phyloP scores from a whole-genome alignment of 92 coral and sea anemone species.

The Paragorgia papillata region DNA sequence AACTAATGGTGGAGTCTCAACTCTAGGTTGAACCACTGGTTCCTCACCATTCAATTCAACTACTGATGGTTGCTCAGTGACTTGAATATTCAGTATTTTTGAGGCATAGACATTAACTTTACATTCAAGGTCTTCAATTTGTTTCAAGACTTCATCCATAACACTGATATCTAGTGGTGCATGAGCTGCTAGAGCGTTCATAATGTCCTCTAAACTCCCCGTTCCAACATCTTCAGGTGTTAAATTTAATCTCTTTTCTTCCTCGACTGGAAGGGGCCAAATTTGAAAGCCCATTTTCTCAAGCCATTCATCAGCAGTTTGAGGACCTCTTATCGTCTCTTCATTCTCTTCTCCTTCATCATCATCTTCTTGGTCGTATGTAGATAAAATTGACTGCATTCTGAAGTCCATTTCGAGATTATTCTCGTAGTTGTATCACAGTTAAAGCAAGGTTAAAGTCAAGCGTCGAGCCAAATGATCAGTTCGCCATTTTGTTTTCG shows the following conservation, averaged over 20 bases:
- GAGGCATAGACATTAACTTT: constrained; percentile 58
- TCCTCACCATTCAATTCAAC: constrained; percentile 70
- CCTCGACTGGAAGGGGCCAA: constrained; percentile 77
- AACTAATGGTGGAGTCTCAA: constrained; percentile 26
- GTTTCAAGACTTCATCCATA: constrained; percentile 74
- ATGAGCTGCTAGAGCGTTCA: constrained; percentile 66
- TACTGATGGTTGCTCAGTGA: constrained; percentile 57
- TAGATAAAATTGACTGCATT: constrained; percentile 73
- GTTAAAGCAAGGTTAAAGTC: too few relatives aligned
- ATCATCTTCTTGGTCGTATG: constrained; percentile 66
- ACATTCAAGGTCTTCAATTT: constrained; percentile 70
- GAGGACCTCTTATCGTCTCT: constrained; percentile 53
- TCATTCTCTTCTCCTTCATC: constrained; percentile 57
- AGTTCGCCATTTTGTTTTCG: constrained; percentile 35
- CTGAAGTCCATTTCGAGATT: constrained; percentile 67
- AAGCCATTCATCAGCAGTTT: constrained; percentile 77
- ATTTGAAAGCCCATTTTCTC: constrained; percentile 45
- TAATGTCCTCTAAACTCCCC: constrained; percentile 88
- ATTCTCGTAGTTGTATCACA: too few relatives aligned
- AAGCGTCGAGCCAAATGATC: background rate
- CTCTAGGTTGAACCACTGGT: background rate
- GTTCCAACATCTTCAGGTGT: constrained; percentile 79
- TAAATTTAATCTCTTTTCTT: constrained; percentile 56
- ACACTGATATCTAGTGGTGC: constrained; percentile 84
- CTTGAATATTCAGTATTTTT: constrained; percentile 56